Base-by-base conservation (phyloP, 2,888 invertebrate species). In the Temnothorax unifasciatus region DNA sequence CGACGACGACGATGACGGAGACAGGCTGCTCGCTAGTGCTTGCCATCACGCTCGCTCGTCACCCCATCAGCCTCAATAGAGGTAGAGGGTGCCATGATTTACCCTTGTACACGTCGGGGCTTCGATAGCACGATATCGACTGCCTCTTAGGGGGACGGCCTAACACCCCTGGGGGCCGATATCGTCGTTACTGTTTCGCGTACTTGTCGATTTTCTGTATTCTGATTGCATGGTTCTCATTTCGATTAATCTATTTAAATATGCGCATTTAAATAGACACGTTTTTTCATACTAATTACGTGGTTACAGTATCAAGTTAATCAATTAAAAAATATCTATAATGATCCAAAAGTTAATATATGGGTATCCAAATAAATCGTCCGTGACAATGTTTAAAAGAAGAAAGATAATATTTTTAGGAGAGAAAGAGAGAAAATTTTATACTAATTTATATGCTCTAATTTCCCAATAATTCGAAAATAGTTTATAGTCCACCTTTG, bases 51-150 rank as follows among this genome's bases (percentile, higher is more conserved):
- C 83, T 84, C 75, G 66, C 88, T 87, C 83, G 87, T 89, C 88
- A 85, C 86, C 88, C 86, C 83, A 84, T 90, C 86, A 77, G 82
- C 83, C 81, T 84, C 85, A 88, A 85, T 85, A 69, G 84, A 85
- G 83, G 77, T 66, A 66, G 81, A 63, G 82, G 82, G 71, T 74
- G 73, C 83, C 82, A 82, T 71, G 87, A 88, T 88, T 88, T 79
- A 41, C 66, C 52, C 73, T 57, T 86, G 76, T 84, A 88, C 88
- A 86, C 82, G 85, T 89, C 85, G 87, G 54, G 88, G 88, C 88
- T 83, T 63, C 89, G 87, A 91, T 91, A 89, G 88, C 87, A 84
- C 89, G 91, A 91, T 92, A 93, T 93, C 89, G 91, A 91, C 91
- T 91, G 87, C 89, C 86, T 90, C 86, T 47, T 50, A 81, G 44